Percentiles rank a stretch among this genome's conserved stretches.
Conservation (phyloP, 2,888 invertebrate species). For the Nycteola revayana region DNA sequence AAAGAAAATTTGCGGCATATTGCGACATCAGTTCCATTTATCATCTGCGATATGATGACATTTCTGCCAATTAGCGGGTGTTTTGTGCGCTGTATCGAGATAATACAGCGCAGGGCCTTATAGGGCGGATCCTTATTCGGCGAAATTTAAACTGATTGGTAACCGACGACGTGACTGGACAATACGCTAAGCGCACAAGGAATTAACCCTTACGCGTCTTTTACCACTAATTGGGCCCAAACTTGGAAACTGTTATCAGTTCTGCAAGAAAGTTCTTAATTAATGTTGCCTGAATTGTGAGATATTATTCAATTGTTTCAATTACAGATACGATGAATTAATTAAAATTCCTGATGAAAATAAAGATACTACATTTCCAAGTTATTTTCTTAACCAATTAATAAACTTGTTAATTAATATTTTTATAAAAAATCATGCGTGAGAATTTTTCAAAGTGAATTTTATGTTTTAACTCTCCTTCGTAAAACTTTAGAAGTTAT, state of each 20-base stretch:
- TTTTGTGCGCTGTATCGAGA: conserved; percentile 49
- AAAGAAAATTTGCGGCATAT: conserved; percentile 10
- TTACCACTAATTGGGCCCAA: conserved; percentile 67
- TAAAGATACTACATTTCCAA: too few relatives aligned
- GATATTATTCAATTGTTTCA: too few relatives aligned
- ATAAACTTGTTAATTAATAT: too few relatives aligned
- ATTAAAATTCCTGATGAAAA: too few relatives aligned
- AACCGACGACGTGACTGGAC: conserved; percentile 58
- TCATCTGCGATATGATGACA: conserved; percentile 58
- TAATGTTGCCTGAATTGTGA: conserved; percentile 23
- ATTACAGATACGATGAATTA: too few relatives aligned
- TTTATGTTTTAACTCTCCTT: too few relatives aligned
- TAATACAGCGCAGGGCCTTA: conserved; percentile 51
- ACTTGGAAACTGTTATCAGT: conserved; percentile 49
- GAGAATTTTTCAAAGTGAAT: too few relatives aligned
- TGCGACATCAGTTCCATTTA: conserved; percentile 38
- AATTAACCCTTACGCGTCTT: conserved; percentile 53
- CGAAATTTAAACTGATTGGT: conserved; percentile 75
- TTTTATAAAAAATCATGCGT: too few relatives aligned
- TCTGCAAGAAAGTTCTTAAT: conserved; percentile 32
- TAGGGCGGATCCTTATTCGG: conserved; percentile 61
- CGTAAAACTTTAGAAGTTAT: too few relatives aligned
- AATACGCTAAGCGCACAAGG: conserved; percentile 51
- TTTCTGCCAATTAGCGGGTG: conserved; percentile 68
- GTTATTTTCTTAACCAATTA: too few relatives aligned